Base-by-base conservation (phyloP, 2,113 vertebrate species). In the Actenoides hombroni region DNA sequence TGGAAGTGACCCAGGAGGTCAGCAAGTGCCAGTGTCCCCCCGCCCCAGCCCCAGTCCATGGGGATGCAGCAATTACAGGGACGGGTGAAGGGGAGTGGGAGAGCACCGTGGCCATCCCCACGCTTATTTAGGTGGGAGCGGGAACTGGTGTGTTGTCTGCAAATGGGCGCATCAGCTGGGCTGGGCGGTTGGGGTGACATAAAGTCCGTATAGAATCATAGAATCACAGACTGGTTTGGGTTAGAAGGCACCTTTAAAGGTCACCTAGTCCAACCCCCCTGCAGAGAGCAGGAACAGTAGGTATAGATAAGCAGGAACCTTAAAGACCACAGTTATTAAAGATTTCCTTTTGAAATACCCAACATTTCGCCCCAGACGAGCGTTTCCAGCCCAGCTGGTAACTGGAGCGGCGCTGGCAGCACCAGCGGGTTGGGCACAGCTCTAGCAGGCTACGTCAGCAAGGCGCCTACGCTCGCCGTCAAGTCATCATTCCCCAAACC, bases 131-230 rank as follows among this genome's bases (percentile, higher is more conserved):
- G 19, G 37, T 13, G 8, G 48, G 37, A 65, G 37, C 10, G 20
- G 63, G 51, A 54, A 49, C 4, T 5, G 54, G 6, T 14, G n/a
- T 0, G 0, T 1, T 16, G 13, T 9, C 54, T 25, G 33, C 33
- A 21, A 37, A 29, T 0, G 9, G 46, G 42, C 0, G 2, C 39
- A 10, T 14, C 51, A 28, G 65, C 25, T 2, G 7, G 35, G 75
- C 42, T 0, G 31, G 26, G 33, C 0, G 25, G 29, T 0, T 33
- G 74, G 35, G 67, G 42, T 35, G 37, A 70, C 8, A 5, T 0
- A 39, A 71, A 82, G 64, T 56, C 59, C 46, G 0, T 14, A 14
- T 9, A 67, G 64, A 67, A 21, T 44, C 4, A 4, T 0, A 39
- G 35, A 63, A 26, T n/a, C 3, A 4, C 0, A 42, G 39, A 42